Base-by-base conservation (phyloP, 2,113 vertebrate species). In the Austrofundulus limnaeus region DNA sequence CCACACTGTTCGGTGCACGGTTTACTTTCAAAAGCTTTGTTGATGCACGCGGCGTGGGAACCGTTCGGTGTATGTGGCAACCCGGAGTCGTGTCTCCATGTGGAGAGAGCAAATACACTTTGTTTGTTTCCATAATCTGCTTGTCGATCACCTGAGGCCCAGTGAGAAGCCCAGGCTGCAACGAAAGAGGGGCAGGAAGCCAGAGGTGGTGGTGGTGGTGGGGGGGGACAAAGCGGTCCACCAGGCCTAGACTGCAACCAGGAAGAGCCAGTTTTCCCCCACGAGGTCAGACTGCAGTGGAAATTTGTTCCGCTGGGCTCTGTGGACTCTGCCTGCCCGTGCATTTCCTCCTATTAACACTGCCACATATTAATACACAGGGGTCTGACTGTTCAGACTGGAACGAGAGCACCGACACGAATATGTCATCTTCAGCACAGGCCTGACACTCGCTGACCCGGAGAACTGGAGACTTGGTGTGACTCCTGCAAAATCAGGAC, bases 51-150 rank as follows among this genome's bases (percentile, higher is more conserved):
- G 51, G 55, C 1, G 51, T 39, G n/a, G 67, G 54, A 70, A 70
- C 25, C n/a, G 51, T 39, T 17, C 9, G 51, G 59, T 47, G 72
- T 28, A 24, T 50, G 57, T 49, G 47, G 70, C 43, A 7, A 48
- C 21, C 56, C 41, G 12, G 42, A 74, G 57, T 74, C 58, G 56
- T 71, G 64, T 78, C 78, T 77, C 66, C 64, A 66, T 75, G 84
- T 72, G 67, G 77, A 76, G 79, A 82, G 75, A 81, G 87, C 88
- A 92, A 89, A 89, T 81, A 80, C 4, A 43, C 80, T 77, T 74
- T 91, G 86, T 91, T 92, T 90, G 88, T 87, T 88, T 88, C 79
- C 65, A 83, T 88, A 89, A 91, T 92, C 85, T 82, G 79, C 82
- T 73, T 86, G 77, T 81, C 61, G 59, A 88, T 91, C 90, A 89